Evolutionary conservation across 2,888 invertebrate species (phyloP).

Genomic region (Xanthorhoe designata): DNA sequence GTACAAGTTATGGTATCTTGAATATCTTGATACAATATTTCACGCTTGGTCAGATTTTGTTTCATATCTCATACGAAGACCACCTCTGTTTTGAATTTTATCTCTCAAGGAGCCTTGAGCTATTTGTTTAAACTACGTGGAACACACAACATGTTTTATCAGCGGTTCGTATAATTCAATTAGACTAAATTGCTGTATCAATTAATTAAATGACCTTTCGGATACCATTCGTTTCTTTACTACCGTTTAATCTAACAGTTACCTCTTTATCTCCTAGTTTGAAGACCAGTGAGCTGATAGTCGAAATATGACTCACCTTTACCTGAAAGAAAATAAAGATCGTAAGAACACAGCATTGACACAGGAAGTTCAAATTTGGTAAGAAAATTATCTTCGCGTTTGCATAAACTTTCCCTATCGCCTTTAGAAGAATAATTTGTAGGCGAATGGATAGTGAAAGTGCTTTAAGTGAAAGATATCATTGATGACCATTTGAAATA

Average conservation of each 20-base stretch:
- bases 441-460: slow-evolving; percentile 72
- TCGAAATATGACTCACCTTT: slow-evolving; percentile 67
- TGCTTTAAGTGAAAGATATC: slow-evolving; percentile 53
- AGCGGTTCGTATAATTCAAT: slow-evolving; percentile 17
- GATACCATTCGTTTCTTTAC: slow-evolving; percentile 13
- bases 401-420: slow-evolving; percentile 67
- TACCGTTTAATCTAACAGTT: slow-evolving; percentile 4
- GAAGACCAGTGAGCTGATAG: neutral
- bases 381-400: slow-evolving; percentile 47
- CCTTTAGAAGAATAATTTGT: slow-evolving; percentile 62
- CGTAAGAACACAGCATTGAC: slow-evolving; percentile 38
- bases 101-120: slow-evolving; percentile 18
- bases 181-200: slow-evolving; percentile 33
- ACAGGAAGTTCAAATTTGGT: slow-evolving; percentile 27
- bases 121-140: slow-evolving; percentile 19
- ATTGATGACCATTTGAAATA: slow-evolving; percentile 50
- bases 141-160: slow-evolving; percentile 18
- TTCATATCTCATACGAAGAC: slow-evolving; percentile 35
- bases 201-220: slow-evolving; percentile 24
- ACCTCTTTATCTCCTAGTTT: slow-evolving; percentile 1
- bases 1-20: slow-evolving; percentile 42
- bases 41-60: slow-evolving; percentile 42
- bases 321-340: slow-evolving; percentile 67
- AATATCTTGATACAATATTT: slow-evolving; percentile 49
- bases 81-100: slow-evolving; percentile 17